Conservation (phyloP, 2,797 vertebrate species). For the Anolis apletophallus region DNA sequence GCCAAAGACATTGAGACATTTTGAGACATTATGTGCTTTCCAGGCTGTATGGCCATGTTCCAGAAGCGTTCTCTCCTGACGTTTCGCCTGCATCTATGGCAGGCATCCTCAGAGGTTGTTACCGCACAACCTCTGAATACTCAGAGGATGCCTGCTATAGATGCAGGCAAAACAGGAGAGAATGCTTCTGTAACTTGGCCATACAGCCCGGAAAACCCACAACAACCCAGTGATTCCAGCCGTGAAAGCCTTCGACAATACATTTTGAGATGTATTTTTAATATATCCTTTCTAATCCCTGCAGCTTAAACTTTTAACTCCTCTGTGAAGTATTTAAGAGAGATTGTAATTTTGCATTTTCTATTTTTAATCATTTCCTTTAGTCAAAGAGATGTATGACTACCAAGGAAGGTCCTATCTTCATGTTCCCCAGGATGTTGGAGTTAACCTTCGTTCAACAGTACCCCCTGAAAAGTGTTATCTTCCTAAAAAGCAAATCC, state of each 20-base stretch:
- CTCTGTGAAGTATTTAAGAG: not conserved
- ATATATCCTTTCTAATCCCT: constrained; percentile 1
- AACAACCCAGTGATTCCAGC: too few relatives aligned
- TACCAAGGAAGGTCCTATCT: constrained; percentile 98
- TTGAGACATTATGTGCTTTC: not conserved
- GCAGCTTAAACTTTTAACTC: not conserved
- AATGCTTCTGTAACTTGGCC: too few relatives aligned
- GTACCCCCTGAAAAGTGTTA: constrained; percentile 96
- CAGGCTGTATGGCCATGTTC: too few relatives aligned
- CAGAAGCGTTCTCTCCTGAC: too few relatives aligned
- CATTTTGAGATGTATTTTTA: not conserved
- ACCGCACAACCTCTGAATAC: too few relatives aligned
- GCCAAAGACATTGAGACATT: not conserved
- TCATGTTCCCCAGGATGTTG: constrained; percentile 96
- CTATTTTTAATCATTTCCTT: constrained; percentile 57
- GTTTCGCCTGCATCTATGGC: too few relatives aligned
- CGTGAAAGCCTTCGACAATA: too few relatives aligned
- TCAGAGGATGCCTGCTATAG: too few relatives aligned
- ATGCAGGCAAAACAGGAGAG: too few relatives aligned
- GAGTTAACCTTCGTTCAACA: constrained; percentile 91
- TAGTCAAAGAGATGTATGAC: constrained; percentile 99
- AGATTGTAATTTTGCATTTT: constrained; percentile 24
- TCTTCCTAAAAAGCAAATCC: constrained; percentile 97
- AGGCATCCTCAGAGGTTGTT: too few relatives aligned
- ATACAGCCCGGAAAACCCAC: too few relatives aligned